Conservation (phyloP, 2,888 invertebrate species). For the Philaethria dido region DNA sequence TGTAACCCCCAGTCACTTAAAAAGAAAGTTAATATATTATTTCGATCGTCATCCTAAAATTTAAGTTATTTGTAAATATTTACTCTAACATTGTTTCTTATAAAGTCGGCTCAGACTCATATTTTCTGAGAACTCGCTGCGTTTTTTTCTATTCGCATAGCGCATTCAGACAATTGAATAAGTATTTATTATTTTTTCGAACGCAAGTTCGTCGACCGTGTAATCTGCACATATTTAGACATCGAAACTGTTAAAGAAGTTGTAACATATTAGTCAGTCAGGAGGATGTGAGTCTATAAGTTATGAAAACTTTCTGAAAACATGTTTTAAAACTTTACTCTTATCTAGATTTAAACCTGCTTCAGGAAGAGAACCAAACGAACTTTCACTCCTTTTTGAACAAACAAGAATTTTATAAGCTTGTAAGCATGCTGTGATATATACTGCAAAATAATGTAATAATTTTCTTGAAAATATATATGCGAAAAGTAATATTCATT, state of each 20-base stretch:
- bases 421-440: slow-evolving; percentile 27
- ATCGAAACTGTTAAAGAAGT: slow-evolving; percentile 53
- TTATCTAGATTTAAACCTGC: slow-evolving; percentile 42
- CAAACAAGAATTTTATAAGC: slow-evolving; percentile 33
- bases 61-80: slow-evolving; percentile 19
- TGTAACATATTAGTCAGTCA: slow-evolving; percentile 17
- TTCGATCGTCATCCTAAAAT: neutral
- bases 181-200: slow-evolving; percentile 68
- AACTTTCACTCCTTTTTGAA: slow-evolving; percentile 42
- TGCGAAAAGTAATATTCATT: neutral
- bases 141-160: slow-evolving; percentile 53
- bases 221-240: slow-evolving; percentile 64
- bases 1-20: neutral
- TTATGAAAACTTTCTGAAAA: slow-evolving; percentile 42
- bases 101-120: slow-evolving; percentile 29
- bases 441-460: slow-evolving; percentile 23
- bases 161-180: slow-evolving; percentile 70
- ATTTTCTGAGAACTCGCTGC: slow-evolving; percentile 18
- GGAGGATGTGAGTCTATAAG: slow-evolving; percentile 24
- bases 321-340: slow-evolving; percentile 38
- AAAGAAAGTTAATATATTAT: slow-evolving; percentile 8
- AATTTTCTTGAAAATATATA: neutral
- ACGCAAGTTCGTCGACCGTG: slow-evolving; percentile 63
- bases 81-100: slow-evolving; percentile 17
- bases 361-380: slow-evolving; percentile 33